Evolutionary conservation across 1,140 invertebrate genomes (phyloP).

Genomic region (Tetragnatha versicolor): DNA sequence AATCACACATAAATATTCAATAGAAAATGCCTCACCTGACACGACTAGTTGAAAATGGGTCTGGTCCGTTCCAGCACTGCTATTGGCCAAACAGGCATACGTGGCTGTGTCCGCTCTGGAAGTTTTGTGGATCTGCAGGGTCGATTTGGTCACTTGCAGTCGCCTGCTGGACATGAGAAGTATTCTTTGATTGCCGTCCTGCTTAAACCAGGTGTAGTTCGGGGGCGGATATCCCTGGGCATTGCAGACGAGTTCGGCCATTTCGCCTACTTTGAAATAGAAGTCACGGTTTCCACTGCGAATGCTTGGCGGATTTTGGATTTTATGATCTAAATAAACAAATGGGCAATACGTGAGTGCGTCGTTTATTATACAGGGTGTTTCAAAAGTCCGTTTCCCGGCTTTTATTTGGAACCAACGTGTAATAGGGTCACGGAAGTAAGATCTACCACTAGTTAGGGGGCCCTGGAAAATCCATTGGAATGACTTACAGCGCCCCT

Average conservation of each 20-base stretch:
- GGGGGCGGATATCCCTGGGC: constrained; percentile 80
- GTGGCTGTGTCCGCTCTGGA: constrained; percentile 28
- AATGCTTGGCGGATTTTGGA: constrained; percentile 73
- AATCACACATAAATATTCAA: neutral
- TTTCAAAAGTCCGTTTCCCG: no score
- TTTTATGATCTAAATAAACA: no score
- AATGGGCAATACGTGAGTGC: no score
- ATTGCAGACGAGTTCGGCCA: constrained; percentile 76
- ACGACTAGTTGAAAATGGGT: constrained; percentile 53
- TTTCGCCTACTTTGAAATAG: constrained; percentile 73
- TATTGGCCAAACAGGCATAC: constrained; percentile 44
- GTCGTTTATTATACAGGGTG: no score
- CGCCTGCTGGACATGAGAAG: neutral
- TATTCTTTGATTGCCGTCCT: constrained; percentile 58
- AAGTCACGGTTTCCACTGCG: constrained; percentile 73
- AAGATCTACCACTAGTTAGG: no score
- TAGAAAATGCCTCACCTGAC: constrained; percentile 38
- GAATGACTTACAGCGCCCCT: no score
- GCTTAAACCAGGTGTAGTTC: constrained; percentile 70
- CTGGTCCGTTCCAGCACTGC: constrained; percentile 54
- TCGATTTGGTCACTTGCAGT: constrained; percentile 16
- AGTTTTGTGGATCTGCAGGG: constrained; percentile 33
- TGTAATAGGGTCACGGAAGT: no score
- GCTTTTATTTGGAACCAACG: no score
- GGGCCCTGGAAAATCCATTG: no score